phyloP scores from a whole-genome alignment of 35 echinoderm and acorn worm species.

The Heliocidaris erythrogramma region DNA sequence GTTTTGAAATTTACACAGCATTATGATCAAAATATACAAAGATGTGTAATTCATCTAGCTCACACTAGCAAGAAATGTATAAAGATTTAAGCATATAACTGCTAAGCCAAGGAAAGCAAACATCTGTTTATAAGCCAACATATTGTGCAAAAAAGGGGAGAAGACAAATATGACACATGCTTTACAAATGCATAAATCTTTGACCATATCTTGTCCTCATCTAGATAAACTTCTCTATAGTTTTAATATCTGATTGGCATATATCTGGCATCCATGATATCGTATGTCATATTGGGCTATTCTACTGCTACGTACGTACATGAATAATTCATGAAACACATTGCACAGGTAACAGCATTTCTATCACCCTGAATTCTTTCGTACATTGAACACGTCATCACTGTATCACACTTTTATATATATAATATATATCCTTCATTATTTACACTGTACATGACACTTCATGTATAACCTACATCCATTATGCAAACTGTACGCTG shows the following conservation, averaged over 20 bases:
- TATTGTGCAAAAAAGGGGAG: too few species aligned
- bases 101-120: too few species aligned
- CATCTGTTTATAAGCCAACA: background rate
- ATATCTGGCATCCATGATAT: background rate
- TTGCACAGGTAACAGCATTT: background rate
- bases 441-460: background rate
- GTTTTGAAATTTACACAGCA: too few species aligned
- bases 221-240: background rate
- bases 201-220: background rate
- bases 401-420: background rate
- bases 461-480: background rate
- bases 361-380: background rate
- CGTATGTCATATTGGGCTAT: background rate
- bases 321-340: background rate
- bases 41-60: too few species aligned
- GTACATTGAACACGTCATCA: background rate
- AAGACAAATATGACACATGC: too few species aligned
- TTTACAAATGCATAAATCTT: background rate
- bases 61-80: too few species aligned
- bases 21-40: too few species aligned
- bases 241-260: background rate
- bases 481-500: background rate
- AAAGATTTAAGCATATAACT: too few species aligned
- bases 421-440: slow-evolving; percentile 3
- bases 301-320: background rate